phyloP scores from a whole-genome alignment of 2,113 vertebrate species.

The Diglossa brunneiventris region DNA sequence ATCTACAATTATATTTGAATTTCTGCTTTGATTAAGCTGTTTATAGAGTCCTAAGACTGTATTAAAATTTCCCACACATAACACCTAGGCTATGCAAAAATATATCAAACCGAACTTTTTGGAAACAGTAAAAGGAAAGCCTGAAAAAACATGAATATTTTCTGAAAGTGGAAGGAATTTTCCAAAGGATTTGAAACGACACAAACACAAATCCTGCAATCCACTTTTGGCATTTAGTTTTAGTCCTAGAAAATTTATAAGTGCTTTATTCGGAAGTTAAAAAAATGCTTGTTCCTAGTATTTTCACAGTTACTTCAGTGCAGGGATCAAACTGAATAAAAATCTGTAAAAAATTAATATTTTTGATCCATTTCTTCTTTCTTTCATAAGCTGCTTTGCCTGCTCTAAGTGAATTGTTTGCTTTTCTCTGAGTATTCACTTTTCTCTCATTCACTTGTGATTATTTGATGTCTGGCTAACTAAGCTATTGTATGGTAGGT shows the following conservation, averaged over 20 bases:
- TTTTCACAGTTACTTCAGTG: background rate
- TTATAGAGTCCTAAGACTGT: background rate
- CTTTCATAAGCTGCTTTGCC: background rate
- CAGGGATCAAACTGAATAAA: background rate
- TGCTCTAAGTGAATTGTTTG: background rate
- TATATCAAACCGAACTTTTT: background rate
- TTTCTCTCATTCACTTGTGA: background rate
- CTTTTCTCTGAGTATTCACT: background rate
- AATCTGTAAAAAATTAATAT: background rate
- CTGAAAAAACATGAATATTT: background rate
- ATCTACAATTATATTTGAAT: background rate
- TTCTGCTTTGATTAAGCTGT: background rate
- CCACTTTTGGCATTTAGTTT: background rate
- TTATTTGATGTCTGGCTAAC: background rate
- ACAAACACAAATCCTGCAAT: background rate
- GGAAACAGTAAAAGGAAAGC: background rate
- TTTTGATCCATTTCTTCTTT: background rate
- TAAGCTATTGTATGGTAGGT: background rate
- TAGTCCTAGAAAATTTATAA: background rate
- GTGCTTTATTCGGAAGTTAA: background rate
- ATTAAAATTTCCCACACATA: background rate
- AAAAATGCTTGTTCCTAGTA: background rate
- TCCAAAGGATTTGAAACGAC: background rate
- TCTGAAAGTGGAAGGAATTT: background rate
- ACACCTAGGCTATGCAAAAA: background rate